A percentile compares a stretch with the other conserved stretches of the same genome.
Evolutionary conservation across 2,113 vertebrate species (phyloP).

Genomic region (Leucosticte australis): DNA sequence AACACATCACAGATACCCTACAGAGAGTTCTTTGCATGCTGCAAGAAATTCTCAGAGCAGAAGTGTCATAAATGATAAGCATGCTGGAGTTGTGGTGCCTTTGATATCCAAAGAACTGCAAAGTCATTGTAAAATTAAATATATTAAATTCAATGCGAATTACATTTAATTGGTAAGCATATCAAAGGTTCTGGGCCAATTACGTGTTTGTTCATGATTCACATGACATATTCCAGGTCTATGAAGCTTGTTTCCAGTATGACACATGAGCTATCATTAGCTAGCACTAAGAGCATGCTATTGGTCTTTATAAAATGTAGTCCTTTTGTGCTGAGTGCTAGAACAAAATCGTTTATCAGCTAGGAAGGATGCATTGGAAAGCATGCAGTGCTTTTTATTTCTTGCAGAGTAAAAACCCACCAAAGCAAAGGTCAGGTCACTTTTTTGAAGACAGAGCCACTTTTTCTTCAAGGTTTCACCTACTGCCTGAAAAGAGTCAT

Average conservation of each 20-base stretch:
- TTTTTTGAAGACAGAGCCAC: conserved; percentile 87
- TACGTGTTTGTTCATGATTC: conserved; percentile 38
- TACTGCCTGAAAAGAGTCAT: conserved; percentile 87
- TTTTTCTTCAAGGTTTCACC: conserved; percentile 89
- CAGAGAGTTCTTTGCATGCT: conserved; percentile 76
- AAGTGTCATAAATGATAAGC: conserved; percentile 69
- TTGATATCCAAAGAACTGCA: conserved; percentile 61
- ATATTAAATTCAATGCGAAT: conserved; percentile 44
- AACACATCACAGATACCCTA: conserved; percentile 59
- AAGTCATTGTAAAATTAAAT: conserved; percentile 44
- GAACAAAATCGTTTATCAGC: conserved; percentile 72
- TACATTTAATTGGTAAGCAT: conserved; percentile 66
- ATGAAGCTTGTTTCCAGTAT: conserved; percentile 48
- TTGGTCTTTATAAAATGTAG: conserved; percentile 60
- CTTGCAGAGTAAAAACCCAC: conserved; percentile 83
- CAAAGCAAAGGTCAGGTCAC: conserved; percentile 86
- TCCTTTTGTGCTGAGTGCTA: conserved; percentile 76
- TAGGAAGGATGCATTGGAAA: conserved; percentile 75
- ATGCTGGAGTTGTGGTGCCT: conserved; percentile 72
- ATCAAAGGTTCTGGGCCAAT: conserved; percentile 70
- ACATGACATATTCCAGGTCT: conserved; percentile 66
- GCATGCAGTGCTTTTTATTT: conserved; percentile 83
- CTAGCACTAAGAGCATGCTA: conserved; percentile 75
- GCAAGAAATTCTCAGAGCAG: conserved; percentile 64
- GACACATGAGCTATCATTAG: conserved; percentile 56